These are phyloP conservation scores for Gastrophysa polygoni DNA, from an alignment of 2,888 invertebrate species.

Conservation along the genomic window DNA sequence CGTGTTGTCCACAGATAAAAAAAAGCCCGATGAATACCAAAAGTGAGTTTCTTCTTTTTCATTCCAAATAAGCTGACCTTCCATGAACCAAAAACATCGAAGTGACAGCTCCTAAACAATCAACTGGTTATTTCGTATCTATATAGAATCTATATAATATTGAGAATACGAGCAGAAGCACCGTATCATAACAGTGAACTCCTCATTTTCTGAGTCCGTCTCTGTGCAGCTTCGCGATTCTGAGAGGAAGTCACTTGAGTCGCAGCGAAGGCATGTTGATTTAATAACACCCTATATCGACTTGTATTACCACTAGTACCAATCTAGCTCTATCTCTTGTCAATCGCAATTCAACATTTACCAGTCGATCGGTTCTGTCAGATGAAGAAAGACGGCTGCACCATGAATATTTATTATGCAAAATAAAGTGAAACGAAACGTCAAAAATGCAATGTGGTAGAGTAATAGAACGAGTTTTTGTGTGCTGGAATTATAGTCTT, in stretches of 20 bases:
- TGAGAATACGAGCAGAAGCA: too few species aligned
- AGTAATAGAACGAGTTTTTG: neutral
- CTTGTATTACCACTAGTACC: neutral
- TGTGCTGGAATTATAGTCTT: neutral
- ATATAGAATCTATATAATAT: too few species aligned
- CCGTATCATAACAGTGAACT: too few species aligned
- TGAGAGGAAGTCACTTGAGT: constrained; percentile 31
- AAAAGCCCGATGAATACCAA: too few species aligned
- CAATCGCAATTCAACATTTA: constrained; percentile 5
- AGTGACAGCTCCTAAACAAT: too few species aligned
- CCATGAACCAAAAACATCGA: too few species aligned
- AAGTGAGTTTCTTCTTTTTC: too few species aligned
- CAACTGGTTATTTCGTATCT: too few species aligned
- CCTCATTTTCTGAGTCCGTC: constrained; percentile 6
- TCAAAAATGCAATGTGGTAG: neutral
- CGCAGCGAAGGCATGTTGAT: constrained; percentile 19
- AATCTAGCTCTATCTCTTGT: constrained; percentile 1
- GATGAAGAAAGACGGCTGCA: constrained; percentile 9
- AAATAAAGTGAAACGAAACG: neutral
- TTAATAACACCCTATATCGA: neutral
- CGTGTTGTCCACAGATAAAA: too few species aligned
- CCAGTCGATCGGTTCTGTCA: neutral
- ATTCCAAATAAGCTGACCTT: too few species aligned
- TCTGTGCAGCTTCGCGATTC: constrained; percentile 25
- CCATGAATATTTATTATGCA: constrained; percentile 14